Base-by-base conservation (phyloP, 2,113 vertebrate species). In the Prinia subflava region DNA sequence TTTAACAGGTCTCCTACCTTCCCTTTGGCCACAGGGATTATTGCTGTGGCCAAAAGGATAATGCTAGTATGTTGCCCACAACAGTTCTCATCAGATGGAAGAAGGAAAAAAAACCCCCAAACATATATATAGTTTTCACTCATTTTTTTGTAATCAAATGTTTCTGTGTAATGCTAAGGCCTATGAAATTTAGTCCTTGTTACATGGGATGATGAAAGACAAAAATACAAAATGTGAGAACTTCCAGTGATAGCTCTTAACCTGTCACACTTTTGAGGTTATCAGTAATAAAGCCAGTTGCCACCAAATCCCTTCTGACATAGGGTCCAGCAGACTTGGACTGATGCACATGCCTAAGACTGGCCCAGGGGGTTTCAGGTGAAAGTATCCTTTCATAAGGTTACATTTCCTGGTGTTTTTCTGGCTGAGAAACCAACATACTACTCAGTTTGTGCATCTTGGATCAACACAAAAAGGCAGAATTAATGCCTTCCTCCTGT, bases 331-430 rank as follows among this genome's bases (percentile, higher is more conserved):
- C 23, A 56, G 25, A 35, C 37, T 28, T 47, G 37, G 12, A 41
- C 17, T 44, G 23, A 24, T 49, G 20, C 4, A 1, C 3, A 1
- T 47, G 5, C 50, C 4, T 39, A 46, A 44, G 49, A 52, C 11
- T 39, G 13, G 14, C 46, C 19, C 42, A 22, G 57, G 46, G 3
- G 53, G 17, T 74, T 47, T 65, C 6, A 20, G 1, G 31, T 52
- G 21, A 35, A 71, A 0, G 1, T 47, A 6, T 19, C 5, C 22
- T 50, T 83, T 87, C 39, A 3, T 47, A 91, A 98, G 97, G 93
- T 98, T 74, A 98, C 93, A 4, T 98, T 98, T 90, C 98, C 98
- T 19, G 97, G 96, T 64, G 98, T 98, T 65, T 98, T 98, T 87
- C 96, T 99, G 69, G 80, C 96, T 35, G 93, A 94, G 37, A 98